Evolutionary conservation across 1,140 invertebrate species (phyloP), one percentile per base, ranked within the genome.

Genomic region (Drosophila pallidifrons): DNA sequence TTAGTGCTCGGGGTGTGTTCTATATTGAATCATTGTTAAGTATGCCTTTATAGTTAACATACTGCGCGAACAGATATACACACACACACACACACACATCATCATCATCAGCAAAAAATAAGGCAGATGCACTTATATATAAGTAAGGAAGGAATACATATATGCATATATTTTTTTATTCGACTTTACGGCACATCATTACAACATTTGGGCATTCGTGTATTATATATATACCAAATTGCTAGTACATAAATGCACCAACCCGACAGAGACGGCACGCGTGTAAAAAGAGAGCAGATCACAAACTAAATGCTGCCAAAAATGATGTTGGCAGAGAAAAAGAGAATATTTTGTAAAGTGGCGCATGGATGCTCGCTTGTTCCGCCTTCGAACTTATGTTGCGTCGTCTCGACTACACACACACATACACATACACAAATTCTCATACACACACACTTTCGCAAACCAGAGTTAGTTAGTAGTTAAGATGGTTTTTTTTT

Each of bases 171-270:
- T 66, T 58, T 73, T 67, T 73, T 73, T 67, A 73, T 67, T 73
- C 45, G 70, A 73, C 32, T 57, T 73, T 59, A 73, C 20, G 20
- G 25, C 65, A 70, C 41, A 75, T 57, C 8, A 68, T 68, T 32
- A 30, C 25, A 43, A 16, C 41, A 16, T 28, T 46, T 68, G 58
- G 71, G 64, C 66, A 74, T 69, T 61, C 66, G 65, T 74, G 59
- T 69, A 75, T 75, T 75, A 75, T 71, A 69, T 71, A 63, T 60
- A 70, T 75, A 70, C 66, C 47, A 74, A 74, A 69, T 74, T 69
- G 58, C 58, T 58, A 54, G 11, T 52, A 64, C 52, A 71, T 71
- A 68, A 11, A 60, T 38, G 38, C 52, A 64, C 16, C 1, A 30
- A 47, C n/a, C 2, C 32, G 35, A 32, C 32, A 41, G 32, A 41